These are phyloP conservation scores for Pseudococcus jackbeardsleyi DNA, from an alignment of 2,888 invertebrate genomes.

Conservation along the genomic window DNA sequence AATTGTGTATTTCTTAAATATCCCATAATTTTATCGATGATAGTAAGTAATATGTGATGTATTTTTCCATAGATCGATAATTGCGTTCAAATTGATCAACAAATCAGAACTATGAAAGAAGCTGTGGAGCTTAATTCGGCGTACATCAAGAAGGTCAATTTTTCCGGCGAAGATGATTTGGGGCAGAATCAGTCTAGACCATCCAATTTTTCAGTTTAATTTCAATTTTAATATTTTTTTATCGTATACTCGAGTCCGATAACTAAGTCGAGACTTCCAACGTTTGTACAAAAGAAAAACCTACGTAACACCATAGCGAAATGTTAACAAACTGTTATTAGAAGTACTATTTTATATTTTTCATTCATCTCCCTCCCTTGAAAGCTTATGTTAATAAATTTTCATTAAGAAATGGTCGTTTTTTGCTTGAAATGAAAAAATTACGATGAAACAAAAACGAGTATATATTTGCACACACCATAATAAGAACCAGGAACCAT, in stretches of 20 bases:
- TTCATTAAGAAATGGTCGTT: not conserved
- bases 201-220: constrained; percentile 56
- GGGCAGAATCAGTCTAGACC: constrained; percentile 38
- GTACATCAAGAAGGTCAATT: constrained; percentile 75
- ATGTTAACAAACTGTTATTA: constrained; percentile 25
- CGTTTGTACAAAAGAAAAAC: not conserved
- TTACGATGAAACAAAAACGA: not conserved
- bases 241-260: not conserved
- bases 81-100: constrained; percentile 91
- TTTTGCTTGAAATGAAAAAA: not conserved
- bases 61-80: constrained; percentile 39
- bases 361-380: not conserved
- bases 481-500: constrained; percentile 28
- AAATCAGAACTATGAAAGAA: constrained; percentile 93
- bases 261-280: not conserved
- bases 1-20: not conserved
- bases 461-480: constrained; percentile 34
- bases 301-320: constrained; percentile 2
- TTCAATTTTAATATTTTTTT: not conserved
- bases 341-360: constrained; percentile 26
- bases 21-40: not conserved
- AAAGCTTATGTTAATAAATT: constrained; percentile 46
- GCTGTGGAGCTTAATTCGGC: constrained; percentile 93
- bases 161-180: constrained; percentile 66
- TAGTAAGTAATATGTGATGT: not conserved